A percentile compares a stretch with the other conserved stretches of the same genome.
Evolutionary conservation across 2,888 invertebrate genomes (phyloP).

Genomic region (Malacosoma neustria): DNA sequence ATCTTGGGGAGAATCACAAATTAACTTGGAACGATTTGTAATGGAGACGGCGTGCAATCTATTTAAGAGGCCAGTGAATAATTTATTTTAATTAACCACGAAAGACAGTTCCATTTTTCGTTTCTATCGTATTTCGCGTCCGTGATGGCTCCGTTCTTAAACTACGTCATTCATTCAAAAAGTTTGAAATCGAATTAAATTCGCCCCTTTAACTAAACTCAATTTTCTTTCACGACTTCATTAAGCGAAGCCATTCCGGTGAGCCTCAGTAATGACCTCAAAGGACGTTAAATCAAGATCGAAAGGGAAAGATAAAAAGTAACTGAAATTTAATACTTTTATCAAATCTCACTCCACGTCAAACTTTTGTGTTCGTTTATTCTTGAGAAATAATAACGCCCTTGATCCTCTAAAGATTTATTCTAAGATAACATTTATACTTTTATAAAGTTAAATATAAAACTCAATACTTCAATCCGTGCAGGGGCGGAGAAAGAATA

Average conservation of each 20-base stretch:
- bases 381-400: slow-evolving; percentile 7
- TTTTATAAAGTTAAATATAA: too few relatives aligned
- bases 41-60: slow-evolving; percentile 44
- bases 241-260: slow-evolving; percentile 68
- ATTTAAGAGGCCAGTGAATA: slow-evolving; percentile 52
- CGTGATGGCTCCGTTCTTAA: slow-evolving; percentile 46
- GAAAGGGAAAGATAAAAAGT: slow-evolving; percentile 59
- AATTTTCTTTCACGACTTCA: slow-evolving; percentile 72
- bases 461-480: too few relatives aligned
- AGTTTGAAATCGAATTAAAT: slow-evolving; percentile 72
- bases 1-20: slow-evolving; percentile 19
- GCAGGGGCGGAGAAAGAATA: too few relatives aligned
- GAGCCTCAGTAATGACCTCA: slow-evolving; percentile 70
- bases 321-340: slow-evolving; percentile 64
- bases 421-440: slow-evolving; percentile 17
- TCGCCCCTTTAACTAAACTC: slow-evolving; percentile 72
- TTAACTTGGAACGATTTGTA: slow-evolving; percentile 48
- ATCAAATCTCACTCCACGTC: slow-evolving; percentile 50
- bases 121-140: slow-evolving; percentile 53
- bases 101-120: slow-evolving; percentile 57
- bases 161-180: slow-evolving; percentile 65
- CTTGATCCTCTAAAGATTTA: too few relatives aligned
- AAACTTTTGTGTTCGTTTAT: slow-evolving; percentile 39
- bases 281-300: slow-evolving; percentile 71
- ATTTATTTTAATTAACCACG: slow-evolving; percentile 65